Evolutionary conservation across 2,797 vertebrate species (phyloP), one percentile per base, ranked within the genome.

Genomic region (Manis pentadactyla): DNA sequence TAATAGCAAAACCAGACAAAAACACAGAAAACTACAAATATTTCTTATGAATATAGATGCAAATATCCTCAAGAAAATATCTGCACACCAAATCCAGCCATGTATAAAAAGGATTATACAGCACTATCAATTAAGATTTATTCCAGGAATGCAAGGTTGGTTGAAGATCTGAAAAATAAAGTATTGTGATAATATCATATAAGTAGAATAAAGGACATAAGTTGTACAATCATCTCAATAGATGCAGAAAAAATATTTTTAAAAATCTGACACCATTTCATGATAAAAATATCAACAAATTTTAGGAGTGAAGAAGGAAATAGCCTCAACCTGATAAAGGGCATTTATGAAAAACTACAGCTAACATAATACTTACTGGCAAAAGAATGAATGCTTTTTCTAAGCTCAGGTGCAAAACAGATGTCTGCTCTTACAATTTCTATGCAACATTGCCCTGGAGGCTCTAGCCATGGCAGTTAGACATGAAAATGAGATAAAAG

Each of bases 151-250:
- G 8, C 19, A 74, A 69, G 42, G 15, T 61, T 73, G 1, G 7
- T 53, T 87, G 49, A 79, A 25, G 10, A 19, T 73, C 57, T 93
- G 64, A 78, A 95, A 90, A 93, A 77, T 77, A 31, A 84, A 61
- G 69, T 64, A n/a, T n/a, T 87, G 9, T 82, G 42, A 63, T 88
- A 3, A 46, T 39, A 55, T 46, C 27, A 39, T 88, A 17, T 73
- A 79, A 84, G 34, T 31, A 69, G 55, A 71, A 63, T 68, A 63
- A 66, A 95, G 6, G 15, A 55, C 61, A 39, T 68, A 82, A 82
- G 7, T 31, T 11, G 2, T 55, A 46, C 1, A 23, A 53, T 89
- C 55, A 78, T 78, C 27, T 87, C 27, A 64, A 8, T 51, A 88
- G 23, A 29, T 14, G 49, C 19, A 89, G 49, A 31, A 79, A 86